Conservation (phyloP, 2,888 invertebrate species). For the Epistrophe eligans region DNA sequence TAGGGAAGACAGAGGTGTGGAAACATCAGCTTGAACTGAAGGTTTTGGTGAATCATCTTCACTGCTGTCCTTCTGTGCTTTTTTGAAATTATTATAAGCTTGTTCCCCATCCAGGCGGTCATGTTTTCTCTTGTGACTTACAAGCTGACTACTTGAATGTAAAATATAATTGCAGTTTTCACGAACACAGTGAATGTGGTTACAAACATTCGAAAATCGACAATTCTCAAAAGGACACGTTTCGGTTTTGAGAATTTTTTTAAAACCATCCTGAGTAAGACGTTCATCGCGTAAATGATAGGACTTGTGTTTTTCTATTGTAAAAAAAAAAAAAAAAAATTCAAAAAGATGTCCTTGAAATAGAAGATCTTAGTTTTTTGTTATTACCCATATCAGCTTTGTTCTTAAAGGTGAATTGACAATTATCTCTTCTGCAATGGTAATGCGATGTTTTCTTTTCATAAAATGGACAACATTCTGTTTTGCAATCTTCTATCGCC, state of each 20-base stretch:
- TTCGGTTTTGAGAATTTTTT: slow-evolving; percentile 99
- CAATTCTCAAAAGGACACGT: slow-evolving; percentile 96
- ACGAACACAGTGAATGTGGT: slow-evolving; percentile 99
- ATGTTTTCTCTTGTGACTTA: slow-evolving; percentile 98
- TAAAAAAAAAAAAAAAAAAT: slow-evolving; percentile 1
- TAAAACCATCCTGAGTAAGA: slow-evolving; percentile 97
- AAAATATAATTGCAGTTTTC: slow-evolving; percentile 97
- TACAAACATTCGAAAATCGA: slow-evolving; percentile 96
- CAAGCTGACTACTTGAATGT: slow-evolving; percentile 97
- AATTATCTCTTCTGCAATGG: slow-evolving; percentile 95
- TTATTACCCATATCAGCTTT: slow-evolving; percentile 98
- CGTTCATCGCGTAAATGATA: slow-evolving; percentile 99
- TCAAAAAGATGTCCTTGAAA: background rate
- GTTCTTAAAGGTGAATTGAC: slow-evolving; percentile 98
- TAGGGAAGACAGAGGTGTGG: slow-evolving; percentile 82
- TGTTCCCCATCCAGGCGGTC: slow-evolving; percentile 96
- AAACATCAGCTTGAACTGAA: slow-evolving; percentile 71
- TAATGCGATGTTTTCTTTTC: slow-evolving; percentile 98
- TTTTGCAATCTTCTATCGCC: slow-evolving; percentile 97
- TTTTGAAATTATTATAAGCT: slow-evolving; percentile 82
- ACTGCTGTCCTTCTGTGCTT: slow-evolving; percentile 79
- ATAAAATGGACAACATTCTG: slow-evolving; percentile 95
- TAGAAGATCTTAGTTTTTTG: background rate
- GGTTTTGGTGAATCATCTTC: slow-evolving; percentile 79
- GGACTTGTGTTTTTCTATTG: slow-evolving; percentile 97